Conservation (phyloP, 2,113 vertebrate genomes). For the Scartelaos histophorus region DNA sequence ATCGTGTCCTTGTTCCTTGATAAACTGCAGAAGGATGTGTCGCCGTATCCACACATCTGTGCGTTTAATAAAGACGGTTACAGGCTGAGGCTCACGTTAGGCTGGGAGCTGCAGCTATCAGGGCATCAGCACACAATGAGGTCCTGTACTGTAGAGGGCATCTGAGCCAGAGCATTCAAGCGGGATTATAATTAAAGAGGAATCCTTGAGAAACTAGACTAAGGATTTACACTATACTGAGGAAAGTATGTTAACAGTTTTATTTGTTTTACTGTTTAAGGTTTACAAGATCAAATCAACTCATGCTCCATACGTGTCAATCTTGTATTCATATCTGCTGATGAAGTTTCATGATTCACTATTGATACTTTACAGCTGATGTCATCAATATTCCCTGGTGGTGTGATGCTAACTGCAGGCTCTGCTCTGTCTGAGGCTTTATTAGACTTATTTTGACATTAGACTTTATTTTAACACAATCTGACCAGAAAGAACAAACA, state of each 20-base stretch:
- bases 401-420: no score
- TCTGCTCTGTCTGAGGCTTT: no score
- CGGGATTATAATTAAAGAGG: not conserved
- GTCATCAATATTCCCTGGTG: no score
- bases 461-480: no score
- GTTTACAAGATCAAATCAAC: not conserved
- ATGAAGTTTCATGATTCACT: not conserved
- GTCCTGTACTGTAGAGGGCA: not conserved
- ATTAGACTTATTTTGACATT: no score
- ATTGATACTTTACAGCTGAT: no score
- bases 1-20: slow-evolving; percentile 14
- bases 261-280: not conserved
- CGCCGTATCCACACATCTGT: not conserved
- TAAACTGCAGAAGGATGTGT: slow-evolving; percentile 6
- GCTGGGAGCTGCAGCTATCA: not conserved
- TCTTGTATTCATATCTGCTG: not conserved
- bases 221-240: no score
- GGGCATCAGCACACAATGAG: slow-evolving; percentile 1
- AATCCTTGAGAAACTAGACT: not conserved
- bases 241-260: not conserved
- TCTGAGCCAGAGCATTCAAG: not conserved
- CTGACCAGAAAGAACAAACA: no score
- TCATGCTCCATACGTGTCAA: not conserved
- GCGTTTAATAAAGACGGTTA: slow-evolving; percentile 11
- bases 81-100: not conserved